Evolutionary conservation across 2,797 vertebrate species (phyloP).

Genomic region (Lepus townsendii): DNA sequence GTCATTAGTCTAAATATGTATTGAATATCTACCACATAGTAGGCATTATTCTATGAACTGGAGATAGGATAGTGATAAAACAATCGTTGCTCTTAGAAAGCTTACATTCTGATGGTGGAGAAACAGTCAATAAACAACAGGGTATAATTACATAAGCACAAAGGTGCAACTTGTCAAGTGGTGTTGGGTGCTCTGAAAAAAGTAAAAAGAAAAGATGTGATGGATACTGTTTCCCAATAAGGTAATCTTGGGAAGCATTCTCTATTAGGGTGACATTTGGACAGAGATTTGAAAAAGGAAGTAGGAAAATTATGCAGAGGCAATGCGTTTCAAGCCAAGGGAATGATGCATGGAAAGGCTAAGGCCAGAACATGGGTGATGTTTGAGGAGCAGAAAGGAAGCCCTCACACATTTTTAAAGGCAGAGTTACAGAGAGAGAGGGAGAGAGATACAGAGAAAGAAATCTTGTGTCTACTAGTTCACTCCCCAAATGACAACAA

Average conservation of each 20-base stretch:
- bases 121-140: conserved; percentile 43
- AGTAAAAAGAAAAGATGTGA: not conserved
- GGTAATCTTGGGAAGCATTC: conserved; percentile 27
- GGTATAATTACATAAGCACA: not conserved
- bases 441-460: too few species aligned
- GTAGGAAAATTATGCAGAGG: conserved; percentile 11
- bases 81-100: conserved; percentile 12
- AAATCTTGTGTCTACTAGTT: too few species aligned
- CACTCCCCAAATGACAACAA: too few species aligned
- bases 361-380: not conserved
- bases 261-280: conserved; percentile 45
- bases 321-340: not conserved
- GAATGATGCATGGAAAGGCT: not conserved
- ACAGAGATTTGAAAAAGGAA: conserved; percentile 8
- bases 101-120: not conserved
- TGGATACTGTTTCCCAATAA: not conserved
- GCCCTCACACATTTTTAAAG: too few species aligned
- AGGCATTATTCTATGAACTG: conserved; percentile 45
- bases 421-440: too few species aligned
- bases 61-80: not conserved
- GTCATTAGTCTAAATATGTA: conserved; percentile 57
- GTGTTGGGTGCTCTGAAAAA: not conserved
- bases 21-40: conserved; percentile 22
- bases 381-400: conserved; percentile 16
- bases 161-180: conserved; percentile 35